Evolutionary conservation across 2,888 invertebrate genomes (phyloP), one percentile per base, ranked within the genome.

Genomic region (Acanthococcus lagerstroemiae): DNA sequence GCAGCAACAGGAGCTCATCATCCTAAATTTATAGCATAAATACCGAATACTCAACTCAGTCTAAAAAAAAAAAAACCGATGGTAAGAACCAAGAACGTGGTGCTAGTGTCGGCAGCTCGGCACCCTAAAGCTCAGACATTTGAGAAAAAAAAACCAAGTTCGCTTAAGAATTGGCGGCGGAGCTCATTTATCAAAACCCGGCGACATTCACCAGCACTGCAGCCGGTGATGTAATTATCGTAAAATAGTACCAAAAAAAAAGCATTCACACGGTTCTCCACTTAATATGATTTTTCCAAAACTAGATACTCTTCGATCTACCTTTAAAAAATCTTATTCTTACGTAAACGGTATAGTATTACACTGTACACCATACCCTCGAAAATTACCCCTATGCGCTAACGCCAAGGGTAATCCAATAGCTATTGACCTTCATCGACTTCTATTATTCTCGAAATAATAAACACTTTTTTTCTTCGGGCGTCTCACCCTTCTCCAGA

Each of bases 381-480:
- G 24, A 52, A 61, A 61, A 61, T 61, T 61, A 61, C 61, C 61
- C 61, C 17, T 50, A 58, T 58, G 21, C 50, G 61, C 48, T 52
- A 37, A 61, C 26, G 54, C 50, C 61, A 17, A 52, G 61, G 61
- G 61, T 61, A 61, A 61, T 61, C 52, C 61, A 61, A 61, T 61
- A 50, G 61, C 61, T 61, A 61, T 61, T 61, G 61, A 61, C 61
- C 60, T 50, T 30, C 50, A 48, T 50, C 61, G 50, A 61, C 61
- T 61, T 61, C 52, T 61, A 52, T 61, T 61, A 37, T 61, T 22
- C 9, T 21, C 30, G 22, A 30, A 22, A 61, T 61, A 61, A 61
- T 61, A 61, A 61, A 61, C 61, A 61, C 61, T 52, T 50, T 61
- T 60, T 52, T 52, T 61, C 52, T 52, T 19, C 24, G 48, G 48